phyloP scores from a whole-genome alignment of 2,113 vertebrate genomes.

The Falco punctatus region DNA sequence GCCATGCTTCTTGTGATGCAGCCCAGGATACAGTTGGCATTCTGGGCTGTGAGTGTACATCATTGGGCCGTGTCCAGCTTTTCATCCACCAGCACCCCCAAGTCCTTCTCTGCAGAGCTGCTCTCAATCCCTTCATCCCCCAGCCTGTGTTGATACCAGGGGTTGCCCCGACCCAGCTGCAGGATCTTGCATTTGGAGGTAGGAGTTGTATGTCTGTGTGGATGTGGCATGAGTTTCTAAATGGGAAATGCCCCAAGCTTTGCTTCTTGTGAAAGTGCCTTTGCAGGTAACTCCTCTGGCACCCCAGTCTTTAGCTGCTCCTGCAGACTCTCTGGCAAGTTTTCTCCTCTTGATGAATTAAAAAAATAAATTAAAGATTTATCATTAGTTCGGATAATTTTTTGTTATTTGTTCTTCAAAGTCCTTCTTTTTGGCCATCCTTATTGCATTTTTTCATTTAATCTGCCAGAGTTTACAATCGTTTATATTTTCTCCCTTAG shows the following conservation, averaged over 20 bases:
- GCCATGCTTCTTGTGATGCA: too few relatives aligned
- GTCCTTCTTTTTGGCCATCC: background rate
- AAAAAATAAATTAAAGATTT: background rate
- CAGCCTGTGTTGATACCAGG: too few relatives aligned
- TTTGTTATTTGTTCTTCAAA: background rate
- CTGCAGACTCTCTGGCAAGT: background rate
- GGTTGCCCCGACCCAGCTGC: background rate
- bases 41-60: too few relatives aligned
- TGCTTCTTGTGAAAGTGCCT: background rate
- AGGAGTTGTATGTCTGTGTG: background rate
- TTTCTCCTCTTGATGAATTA: background rate
- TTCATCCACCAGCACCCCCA: too few relatives aligned
- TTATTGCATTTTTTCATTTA: background rate
- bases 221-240: background rate
- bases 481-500: background rate
- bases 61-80: too few relatives aligned
- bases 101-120: too few relatives aligned
- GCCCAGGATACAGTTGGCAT: too few relatives aligned
- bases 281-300: background rate
- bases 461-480: background rate
- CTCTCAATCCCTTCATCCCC: too few relatives aligned
- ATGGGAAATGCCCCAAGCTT: background rate
- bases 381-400: background rate
- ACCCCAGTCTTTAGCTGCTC: background rate
- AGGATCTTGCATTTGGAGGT: background rate